These are phyloP conservation scores for Burhinus oedicnemus DNA, from an alignment of 2,113 vertebrate species.

Conservation along the genomic window DNA sequence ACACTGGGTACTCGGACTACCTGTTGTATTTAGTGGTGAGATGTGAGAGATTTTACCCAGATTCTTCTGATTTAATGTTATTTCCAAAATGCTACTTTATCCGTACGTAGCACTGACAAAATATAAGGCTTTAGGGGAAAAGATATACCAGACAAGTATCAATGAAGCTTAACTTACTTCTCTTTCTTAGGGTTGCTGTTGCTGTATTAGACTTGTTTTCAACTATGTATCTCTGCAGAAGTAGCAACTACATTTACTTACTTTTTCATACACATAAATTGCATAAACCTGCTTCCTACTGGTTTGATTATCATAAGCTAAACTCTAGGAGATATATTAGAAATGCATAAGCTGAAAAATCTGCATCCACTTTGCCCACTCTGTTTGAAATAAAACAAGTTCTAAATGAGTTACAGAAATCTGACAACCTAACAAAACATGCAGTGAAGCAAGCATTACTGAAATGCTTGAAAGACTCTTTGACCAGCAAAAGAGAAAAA, in stretches of 20 bases:
- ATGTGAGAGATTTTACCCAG: neutral
- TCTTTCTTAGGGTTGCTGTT: neutral
- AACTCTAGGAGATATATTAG: neutral
- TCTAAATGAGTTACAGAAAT: constrained; percentile 49
- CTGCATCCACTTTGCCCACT: neutral
- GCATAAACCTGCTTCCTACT: neutral
- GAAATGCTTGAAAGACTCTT: constrained; percentile 44
- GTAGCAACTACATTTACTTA: neutral
- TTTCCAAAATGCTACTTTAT: neutral
- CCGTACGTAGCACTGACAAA: neutral
- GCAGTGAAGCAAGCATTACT: constrained; percentile 9
- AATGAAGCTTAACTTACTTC: neutral
- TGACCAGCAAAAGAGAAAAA: constrained; percentile 25
- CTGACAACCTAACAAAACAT: constrained; percentile 1
- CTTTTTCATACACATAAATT: neutral
- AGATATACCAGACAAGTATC: neutral
- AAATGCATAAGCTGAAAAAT: neutral
- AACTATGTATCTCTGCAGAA: neutral
- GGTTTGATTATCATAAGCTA: constrained; percentile 3
- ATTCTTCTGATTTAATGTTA: neutral
- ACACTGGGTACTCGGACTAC: neutral
- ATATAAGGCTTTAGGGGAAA: neutral
- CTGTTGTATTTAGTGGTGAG: neutral
- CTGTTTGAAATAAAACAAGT: neutral
- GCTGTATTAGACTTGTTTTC: neutral